phyloP scores from a whole-genome alignment of 2,797 vertebrate species.

The Poeciliopsis turneri region DNA sequence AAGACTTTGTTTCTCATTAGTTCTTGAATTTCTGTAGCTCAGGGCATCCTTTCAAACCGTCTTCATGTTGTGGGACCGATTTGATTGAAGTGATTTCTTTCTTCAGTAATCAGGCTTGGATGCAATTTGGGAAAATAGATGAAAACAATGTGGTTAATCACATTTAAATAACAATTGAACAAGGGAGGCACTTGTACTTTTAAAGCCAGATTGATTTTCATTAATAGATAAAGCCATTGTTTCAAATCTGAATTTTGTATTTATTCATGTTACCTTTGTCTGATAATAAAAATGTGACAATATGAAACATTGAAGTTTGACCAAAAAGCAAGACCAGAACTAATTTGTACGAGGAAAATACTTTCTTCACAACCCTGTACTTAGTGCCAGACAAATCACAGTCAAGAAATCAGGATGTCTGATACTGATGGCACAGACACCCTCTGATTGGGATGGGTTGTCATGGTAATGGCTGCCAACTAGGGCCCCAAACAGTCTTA shows the following conservation, averaged over 20 bases:
- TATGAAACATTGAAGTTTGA: background rate
- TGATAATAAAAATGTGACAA: background rate
- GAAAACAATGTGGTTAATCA: background rate
- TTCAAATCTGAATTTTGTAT: background rate
- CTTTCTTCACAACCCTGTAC: conserved; percentile 24
- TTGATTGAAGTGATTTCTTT: background rate
- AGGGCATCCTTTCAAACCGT: background rate
- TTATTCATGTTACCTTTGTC: background rate
- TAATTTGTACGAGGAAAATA: background rate
- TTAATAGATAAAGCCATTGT: background rate
- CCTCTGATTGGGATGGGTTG: conserved; percentile 69
- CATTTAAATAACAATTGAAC: background rate
- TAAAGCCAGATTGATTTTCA: background rate
- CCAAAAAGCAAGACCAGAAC: background rate
- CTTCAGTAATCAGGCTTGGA: background rate
- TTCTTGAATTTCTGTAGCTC: background rate
- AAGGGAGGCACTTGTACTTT: background rate
- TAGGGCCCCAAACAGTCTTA: conserved; percentile 59
- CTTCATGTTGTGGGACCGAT: background rate
- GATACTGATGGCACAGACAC: conserved; percentile 63
- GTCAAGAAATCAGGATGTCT: conserved; percentile 71
- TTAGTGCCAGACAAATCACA: conserved; percentile 62
- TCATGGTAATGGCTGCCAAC: conserved; percentile 73
- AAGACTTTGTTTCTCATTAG: background rate
- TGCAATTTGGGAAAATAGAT: background rate